Evolutionary conservation across 2,888 invertebrate genomes (phyloP).

Genomic region (Parnassius orleans): DNA sequence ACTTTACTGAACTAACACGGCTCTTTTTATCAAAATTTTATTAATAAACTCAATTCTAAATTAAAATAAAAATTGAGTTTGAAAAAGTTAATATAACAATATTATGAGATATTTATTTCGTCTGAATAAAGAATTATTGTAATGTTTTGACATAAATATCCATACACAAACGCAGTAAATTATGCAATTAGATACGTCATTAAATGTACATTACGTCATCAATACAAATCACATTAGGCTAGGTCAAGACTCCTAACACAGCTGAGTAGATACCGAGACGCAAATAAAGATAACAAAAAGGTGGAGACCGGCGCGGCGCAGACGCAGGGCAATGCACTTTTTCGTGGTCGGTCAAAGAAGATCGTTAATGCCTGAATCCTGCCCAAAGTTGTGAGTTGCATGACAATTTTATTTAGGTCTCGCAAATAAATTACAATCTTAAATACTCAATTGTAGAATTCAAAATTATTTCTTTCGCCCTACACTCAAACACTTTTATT

Average conservation of each 20-base stretch:
- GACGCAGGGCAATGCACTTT: conserved; percentile 71
- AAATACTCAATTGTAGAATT: conserved; percentile 14
- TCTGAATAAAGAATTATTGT: too few relatives aligned
- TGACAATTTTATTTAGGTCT: conserved; percentile 46
- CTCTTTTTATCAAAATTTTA: too few relatives aligned
- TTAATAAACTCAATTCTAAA: too few relatives aligned
- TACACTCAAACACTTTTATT: conserved; percentile 23
- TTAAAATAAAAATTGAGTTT: too few relatives aligned
- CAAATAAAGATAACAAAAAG: conserved; percentile 54
- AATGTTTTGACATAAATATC: too few relatives aligned
- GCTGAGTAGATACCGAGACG: conserved; percentile 58
- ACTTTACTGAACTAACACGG: too few relatives aligned
- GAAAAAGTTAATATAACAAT: too few relatives aligned
- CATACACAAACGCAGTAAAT: neutral
- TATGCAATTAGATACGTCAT: neutral
- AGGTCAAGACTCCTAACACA: conserved; percentile 76
- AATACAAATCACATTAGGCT: conserved; percentile 71
- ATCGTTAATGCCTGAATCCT: conserved; percentile 50
- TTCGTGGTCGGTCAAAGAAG: conserved; percentile 64
- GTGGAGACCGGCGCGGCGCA: conserved; percentile 45
- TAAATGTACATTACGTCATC: conserved; percentile 33
- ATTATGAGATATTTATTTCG: too few relatives aligned
- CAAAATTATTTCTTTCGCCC: conserved; percentile 6
- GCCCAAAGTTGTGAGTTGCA: conserved; percentile 56
- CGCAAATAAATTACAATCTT: conserved; percentile 34